Percentiles rank a stretch among this genome's conserved stretches.
These are phyloP conservation scores for Hippocampus kuda DNA, from an alignment of 2,797 vertebrate species.

Conservation along the genomic window DNA sequence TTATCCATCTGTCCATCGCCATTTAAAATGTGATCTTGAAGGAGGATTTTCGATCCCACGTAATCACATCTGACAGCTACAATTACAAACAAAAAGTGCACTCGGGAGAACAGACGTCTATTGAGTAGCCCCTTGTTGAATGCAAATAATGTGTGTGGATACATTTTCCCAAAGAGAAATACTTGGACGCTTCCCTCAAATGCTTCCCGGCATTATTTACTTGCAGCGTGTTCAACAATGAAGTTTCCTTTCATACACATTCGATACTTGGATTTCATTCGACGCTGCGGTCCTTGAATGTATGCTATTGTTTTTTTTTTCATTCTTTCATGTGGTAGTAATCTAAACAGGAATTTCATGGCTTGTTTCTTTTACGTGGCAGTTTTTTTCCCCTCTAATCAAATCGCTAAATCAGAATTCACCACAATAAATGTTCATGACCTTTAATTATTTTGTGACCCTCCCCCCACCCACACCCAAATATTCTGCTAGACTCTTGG, in stretches of 20 bases:
- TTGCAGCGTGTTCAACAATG: background rate
- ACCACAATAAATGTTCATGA: too few relatives aligned
- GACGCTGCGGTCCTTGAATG: too few relatives aligned
- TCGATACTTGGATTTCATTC: too few relatives aligned
- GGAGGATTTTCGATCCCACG: background rate
- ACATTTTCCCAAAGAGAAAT: background rate
- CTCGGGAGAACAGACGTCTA: background rate
- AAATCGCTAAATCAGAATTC: too few relatives aligned
- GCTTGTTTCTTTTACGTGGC: background rate
- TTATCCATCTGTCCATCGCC: background rate
- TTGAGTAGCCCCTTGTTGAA: conserved; percentile 1
- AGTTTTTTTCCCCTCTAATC: too few relatives aligned
- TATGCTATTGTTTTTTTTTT: too few relatives aligned
- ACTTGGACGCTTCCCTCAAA: background rate
- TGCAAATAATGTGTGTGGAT: background rate
- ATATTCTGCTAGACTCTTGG: too few relatives aligned
- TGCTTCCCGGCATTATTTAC: background rate
- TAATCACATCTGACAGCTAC: background rate
- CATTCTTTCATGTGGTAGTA: too few relatives aligned
- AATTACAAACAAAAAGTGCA: background rate
- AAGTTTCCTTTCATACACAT: background rate
- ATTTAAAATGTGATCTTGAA: background rate
- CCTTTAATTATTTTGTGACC: too few relatives aligned
- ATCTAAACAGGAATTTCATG: background rate
- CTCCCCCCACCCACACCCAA: too few relatives aligned